Base-by-base conservation (phyloP, 2,113 vertebrate genomes). In the Monarcha castaneiventris region DNA sequence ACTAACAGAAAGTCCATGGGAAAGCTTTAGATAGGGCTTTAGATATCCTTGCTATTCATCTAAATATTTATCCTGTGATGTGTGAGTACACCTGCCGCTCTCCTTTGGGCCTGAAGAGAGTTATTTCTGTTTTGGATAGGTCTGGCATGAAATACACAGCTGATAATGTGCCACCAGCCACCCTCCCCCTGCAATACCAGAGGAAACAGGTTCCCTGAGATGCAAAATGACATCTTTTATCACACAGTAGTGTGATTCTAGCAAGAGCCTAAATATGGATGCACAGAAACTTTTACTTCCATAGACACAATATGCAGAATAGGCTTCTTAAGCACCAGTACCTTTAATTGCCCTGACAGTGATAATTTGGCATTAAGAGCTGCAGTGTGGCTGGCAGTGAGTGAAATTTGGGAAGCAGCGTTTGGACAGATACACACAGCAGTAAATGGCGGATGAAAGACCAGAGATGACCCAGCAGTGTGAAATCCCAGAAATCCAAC, bases 1-100 rank as follows among this genome's bases (percentile, higher is more conserved):
- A 63, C 49, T 92, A 56, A 56, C 8, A 2, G 67, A 55, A 80
- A 83, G 55, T 74, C 75, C 43, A n/a, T 6, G 30, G 63, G 75
- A 94, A 92, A 81, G 59, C 79, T 92, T 95, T 74, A 90, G 54
- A 61, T 73, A n/a, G 1, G 7, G 51, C 59, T 92, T 89, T 71
- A 81, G 90, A 80, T 77, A 85, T 7, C 75, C 22, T 61, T 63
- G 22, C 29, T 59, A 25, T 54, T 77, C 88, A 81, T 63, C 78
- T 86, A 88, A 91, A 85, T 81, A 87, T 83, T 91, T 91, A 74
- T 81, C 52, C 55, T 68, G 61, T 23, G 27, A 22, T n/a, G 30
- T 46, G 27, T 33, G 20, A 79, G n/a, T 54, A 18, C n/a, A 84
- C 43, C 41, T 37, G 17, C 11, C 55, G 48, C 51, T 71, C 43